phyloP scores from a whole-genome alignment of 2,113 vertebrate genomes.

The Microcebus tavaratra region DNA sequence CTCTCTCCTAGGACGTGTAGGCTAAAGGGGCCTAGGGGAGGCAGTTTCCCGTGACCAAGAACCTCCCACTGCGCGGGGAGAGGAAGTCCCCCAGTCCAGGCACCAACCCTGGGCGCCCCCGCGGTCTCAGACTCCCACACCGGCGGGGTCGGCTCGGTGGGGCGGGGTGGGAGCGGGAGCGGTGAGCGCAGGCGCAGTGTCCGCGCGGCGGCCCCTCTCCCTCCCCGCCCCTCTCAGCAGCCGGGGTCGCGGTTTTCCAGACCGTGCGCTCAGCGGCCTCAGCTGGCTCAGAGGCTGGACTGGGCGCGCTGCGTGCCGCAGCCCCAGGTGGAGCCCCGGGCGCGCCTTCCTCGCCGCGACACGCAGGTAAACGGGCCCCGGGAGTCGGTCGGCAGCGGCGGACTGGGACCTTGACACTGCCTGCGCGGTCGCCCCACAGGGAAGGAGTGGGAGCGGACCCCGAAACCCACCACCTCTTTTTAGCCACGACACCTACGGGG shows the following conservation, averaged over 20 bases:
- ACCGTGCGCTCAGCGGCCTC: not conserved
- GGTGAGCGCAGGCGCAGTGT: conserved; percentile 75
- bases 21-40: not conserved
- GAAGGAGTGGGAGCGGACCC: not conserved
- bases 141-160: not conserved
- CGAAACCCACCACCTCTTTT: not conserved
- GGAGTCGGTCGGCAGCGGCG: not conserved
- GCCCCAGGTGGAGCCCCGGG: not conserved
- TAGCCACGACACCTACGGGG: not conserved
- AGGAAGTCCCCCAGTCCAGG: not conserved
- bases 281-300: not conserved
- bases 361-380: conserved; percentile 48
- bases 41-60: not conserved
- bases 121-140: not conserved
- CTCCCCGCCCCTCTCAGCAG: not conserved
- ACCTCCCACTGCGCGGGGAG: not conserved
- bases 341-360: not conserved
- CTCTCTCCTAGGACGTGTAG: not conserved
- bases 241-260: not conserved
- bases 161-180: not conserved
- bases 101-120: not conserved
- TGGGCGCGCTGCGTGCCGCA: not conserved
- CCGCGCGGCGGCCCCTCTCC: not conserved
- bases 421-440: not conserved
- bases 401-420: not conserved